These are phyloP conservation scores for Amphipoea oculea DNA, from an alignment of 2,888 invertebrate genomes.

Conservation along the genomic window DNA sequence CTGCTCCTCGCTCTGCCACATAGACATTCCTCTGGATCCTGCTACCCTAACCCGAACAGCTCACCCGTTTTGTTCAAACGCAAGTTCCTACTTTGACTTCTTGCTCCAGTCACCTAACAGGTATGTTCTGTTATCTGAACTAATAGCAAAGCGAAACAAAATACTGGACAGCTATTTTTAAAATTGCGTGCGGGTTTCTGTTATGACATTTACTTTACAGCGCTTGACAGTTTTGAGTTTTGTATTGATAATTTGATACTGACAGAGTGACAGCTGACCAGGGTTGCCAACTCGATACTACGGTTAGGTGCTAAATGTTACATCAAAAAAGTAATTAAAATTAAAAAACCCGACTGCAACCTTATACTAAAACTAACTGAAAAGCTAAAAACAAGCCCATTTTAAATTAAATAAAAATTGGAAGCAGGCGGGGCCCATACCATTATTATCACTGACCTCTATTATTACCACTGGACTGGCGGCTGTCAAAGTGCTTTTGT, in stretches of 20 bases:
- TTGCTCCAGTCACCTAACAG: neutral
- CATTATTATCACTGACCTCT: too few species aligned
- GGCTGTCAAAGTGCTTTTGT: too few species aligned
- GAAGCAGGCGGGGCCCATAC: too few species aligned
- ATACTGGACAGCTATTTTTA: neutral
- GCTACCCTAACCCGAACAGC: neutral
- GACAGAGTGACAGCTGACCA: neutral
- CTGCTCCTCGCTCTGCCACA: conserved; percentile 61
- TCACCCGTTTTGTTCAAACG: neutral
- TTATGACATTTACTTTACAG: conserved; percentile 8
- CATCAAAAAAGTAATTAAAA: too few species aligned
- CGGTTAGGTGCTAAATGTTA: too few species aligned
- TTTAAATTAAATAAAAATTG: too few species aligned
- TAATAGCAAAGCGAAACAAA: neutral
- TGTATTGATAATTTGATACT: neutral
- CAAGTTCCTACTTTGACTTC: neutral
- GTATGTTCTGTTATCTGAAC: neutral
- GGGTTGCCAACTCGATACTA: too few species aligned
- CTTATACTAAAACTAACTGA: too few species aligned
- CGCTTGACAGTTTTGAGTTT: neutral
- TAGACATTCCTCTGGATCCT: conserved; percentile 19
- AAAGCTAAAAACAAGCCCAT: too few species aligned
- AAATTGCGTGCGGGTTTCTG: neutral
- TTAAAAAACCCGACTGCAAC: too few species aligned
- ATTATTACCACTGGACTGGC: too few species aligned